Percentiles rank a stretch among this genome's conserved stretches.
These are phyloP conservation scores for Erpobdella octoculata DNA, from an alignment of 2,888 invertebrate species.

Conservation along the genomic window DNA sequence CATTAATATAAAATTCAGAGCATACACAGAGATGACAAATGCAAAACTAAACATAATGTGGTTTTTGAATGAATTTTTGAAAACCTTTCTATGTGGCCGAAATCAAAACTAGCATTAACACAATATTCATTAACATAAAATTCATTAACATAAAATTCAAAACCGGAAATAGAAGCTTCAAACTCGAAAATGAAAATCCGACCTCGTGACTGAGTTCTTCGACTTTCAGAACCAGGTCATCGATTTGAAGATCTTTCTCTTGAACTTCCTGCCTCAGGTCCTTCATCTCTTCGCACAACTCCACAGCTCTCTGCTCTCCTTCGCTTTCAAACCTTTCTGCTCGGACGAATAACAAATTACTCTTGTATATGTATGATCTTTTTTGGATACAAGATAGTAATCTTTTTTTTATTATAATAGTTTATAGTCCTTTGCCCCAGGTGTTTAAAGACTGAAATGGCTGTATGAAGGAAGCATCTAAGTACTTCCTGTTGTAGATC, in stretches of 20 bases:
- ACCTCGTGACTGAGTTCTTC: background rate
- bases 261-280: slow-evolving; percentile 10
- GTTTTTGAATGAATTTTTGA: too few relatives aligned
- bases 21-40: too few relatives aligned
- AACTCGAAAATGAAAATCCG: background rate
- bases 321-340: slow-evolving; percentile 18
- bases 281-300: background rate
- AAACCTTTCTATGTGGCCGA: too few relatives aligned
- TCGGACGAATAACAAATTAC: background rate
- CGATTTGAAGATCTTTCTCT: slow-evolving; percentile 8
- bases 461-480: too few relatives aligned
- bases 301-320: background rate
- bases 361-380: background rate
- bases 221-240: background rate
- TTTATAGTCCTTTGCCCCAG: too few relatives aligned
- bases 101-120: too few relatives aligned
- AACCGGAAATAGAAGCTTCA: background rate
- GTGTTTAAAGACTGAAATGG: too few relatives aligned
- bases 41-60: too few relatives aligned
- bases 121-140: background rate
- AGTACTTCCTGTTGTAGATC: too few relatives aligned
- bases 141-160: background rate
- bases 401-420: too few relatives aligned
- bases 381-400: background rate
- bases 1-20: too few relatives aligned